These are phyloP conservation scores for Dendrolimus houi DNA, from an alignment of 2,888 invertebrate species.

Conservation along the genomic window DNA sequence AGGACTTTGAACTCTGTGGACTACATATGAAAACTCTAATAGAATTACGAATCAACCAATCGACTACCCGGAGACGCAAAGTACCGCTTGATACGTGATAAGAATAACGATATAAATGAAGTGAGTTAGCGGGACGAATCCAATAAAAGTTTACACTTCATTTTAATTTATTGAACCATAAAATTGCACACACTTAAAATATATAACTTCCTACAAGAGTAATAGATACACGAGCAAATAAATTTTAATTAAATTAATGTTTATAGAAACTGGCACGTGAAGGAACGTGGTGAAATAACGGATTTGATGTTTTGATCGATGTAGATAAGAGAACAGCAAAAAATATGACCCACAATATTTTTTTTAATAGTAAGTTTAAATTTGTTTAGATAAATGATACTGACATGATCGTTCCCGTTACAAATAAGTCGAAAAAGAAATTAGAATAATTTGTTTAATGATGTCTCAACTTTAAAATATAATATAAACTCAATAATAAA, in stretches of 20 bases:
- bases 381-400: background rate
- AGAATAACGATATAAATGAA: constrained; percentile 26
- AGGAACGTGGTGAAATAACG: constrained; percentile 2
- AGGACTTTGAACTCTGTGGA: constrained; percentile 24
- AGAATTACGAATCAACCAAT: constrained; percentile 10
- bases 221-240: background rate
- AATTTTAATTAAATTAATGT: background rate
- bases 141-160: constrained; percentile 1
- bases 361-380: background rate
- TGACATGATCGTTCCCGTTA: too few relatives aligned
- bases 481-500: too few relatives aligned
- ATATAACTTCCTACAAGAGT: background rate
- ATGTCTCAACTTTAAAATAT: too few relatives aligned
- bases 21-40: constrained; percentile 6
- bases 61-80: constrained; percentile 18
- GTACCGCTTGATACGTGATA: constrained; percentile 43
- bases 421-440: too few relatives aligned
- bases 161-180: background rate
- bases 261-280: background rate
- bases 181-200: background rate
- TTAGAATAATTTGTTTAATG: too few relatives aligned
- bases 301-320: constrained; percentile 3
- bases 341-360: too few relatives aligned
- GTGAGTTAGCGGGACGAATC: constrained; percentile 28
- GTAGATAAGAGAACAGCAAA: background rate